These are phyloP conservation scores for Proterorhinus semilunaris DNA, from an alignment of 2,113 vertebrate genomes.

Conservation along the genomic window DNA sequence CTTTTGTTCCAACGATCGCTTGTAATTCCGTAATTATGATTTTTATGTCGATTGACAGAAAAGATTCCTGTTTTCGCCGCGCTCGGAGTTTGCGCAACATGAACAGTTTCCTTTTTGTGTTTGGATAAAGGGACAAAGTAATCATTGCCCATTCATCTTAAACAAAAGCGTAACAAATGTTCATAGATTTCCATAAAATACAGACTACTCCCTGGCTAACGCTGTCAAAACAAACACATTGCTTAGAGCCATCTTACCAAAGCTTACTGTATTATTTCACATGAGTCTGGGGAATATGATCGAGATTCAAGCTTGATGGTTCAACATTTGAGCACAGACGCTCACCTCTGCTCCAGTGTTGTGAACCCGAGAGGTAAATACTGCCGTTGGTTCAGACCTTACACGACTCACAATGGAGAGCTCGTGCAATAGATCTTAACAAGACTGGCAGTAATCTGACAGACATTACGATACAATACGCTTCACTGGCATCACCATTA, in stretches of 20 bases:
- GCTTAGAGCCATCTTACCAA: constrained; percentile 23
- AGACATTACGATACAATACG: constrained; percentile 38
- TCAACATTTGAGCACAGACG: constrained; percentile 20
- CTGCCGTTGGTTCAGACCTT: constrained; percentile 8
- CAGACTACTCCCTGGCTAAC: constrained; percentile 21
- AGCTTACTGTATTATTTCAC: constrained; percentile 34
- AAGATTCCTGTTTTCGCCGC: not conserved
- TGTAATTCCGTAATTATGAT: not conserved
- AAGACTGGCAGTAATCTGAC: constrained; percentile 21
- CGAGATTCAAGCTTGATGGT: constrained; percentile 31
- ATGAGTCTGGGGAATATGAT: constrained; percentile 20
- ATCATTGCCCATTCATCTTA: not conserved
- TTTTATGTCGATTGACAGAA: not conserved
- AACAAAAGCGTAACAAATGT: too few relatives aligned
- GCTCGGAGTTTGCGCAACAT: too few relatives aligned
- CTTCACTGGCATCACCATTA: constrained; percentile 55
- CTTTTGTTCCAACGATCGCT: not conserved
- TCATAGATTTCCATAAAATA: too few relatives aligned
- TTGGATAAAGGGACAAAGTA: not conserved
- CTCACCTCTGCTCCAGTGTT: constrained; percentile 28
- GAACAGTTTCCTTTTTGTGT: not conserved
- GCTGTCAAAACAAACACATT: constrained; percentile 10
- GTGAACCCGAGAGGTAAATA: constrained; percentile 3
- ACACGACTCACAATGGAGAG: constrained; percentile 8
- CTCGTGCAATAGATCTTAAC: constrained; percentile 9